phyloP scores from a whole-genome alignment of 2,888 invertebrate species.

The Ophion ellenae region DNA sequence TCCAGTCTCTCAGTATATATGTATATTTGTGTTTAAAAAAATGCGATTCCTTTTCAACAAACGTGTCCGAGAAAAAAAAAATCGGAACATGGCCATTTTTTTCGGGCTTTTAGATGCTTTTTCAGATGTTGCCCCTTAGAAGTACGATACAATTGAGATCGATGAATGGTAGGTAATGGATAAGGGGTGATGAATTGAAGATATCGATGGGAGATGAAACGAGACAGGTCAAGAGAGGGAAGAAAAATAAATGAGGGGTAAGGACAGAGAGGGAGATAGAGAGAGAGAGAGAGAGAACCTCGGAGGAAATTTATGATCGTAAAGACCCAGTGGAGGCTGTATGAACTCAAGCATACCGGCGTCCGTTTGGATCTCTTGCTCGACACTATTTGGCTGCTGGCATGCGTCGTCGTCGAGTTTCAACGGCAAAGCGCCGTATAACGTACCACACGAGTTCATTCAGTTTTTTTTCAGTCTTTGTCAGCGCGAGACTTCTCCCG shows the following conservation, averaged over 20 bases:
- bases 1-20: too few relatives aligned
- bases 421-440: slow-evolving; percentile 51
- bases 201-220: slow-evolving; percentile 12
- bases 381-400: slow-evolving; percentile 37
- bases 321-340: slow-evolving; percentile 64
- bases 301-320: slow-evolving; percentile 71
- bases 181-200: slow-evolving; percentile 18
- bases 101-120: too few relatives aligned
- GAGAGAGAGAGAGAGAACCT: slow-evolving; percentile 59
- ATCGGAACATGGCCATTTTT: too few relatives aligned
- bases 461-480: slow-evolving; percentile 44
- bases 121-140: too few relatives aligned
- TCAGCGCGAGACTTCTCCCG: slow-evolving; percentile 23
- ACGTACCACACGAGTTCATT: slow-evolving; percentile 57
- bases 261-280: slow-evolving; percentile 6
- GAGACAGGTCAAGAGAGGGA: not conserved
- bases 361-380: slow-evolving; percentile 16
- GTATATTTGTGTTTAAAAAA: too few relatives aligned
- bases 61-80: too few relatives aligned
- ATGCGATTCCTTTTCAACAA: too few relatives aligned
- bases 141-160: too few relatives aligned
- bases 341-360: slow-evolving; percentile 40
- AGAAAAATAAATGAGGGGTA: not conserved
- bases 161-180: not conserved
- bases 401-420: slow-evolving; percentile 52